phyloP scores from a whole-genome alignment of 2,888 invertebrate species.

The Amphipyra berbera region DNA sequence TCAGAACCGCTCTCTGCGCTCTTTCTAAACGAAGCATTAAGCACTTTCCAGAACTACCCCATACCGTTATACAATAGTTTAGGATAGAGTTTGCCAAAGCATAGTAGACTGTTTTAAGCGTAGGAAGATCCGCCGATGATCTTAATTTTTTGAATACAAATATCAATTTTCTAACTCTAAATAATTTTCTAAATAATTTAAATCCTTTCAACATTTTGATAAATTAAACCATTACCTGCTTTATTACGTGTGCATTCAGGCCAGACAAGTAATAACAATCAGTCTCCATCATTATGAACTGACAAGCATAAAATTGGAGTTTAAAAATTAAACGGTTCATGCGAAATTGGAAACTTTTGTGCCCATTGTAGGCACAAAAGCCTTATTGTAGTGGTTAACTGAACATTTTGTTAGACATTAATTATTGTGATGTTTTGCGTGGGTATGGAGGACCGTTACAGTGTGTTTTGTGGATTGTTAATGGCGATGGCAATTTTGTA shows the following conservation, averaged over 20 bases:
- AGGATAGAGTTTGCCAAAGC: no score
- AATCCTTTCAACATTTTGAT: conserved; percentile 38
- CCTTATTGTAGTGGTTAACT: conserved; percentile 52
- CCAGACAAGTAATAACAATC: conserved; percentile 51
- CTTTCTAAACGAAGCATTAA: no score
- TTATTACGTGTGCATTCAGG: conserved; percentile 50
- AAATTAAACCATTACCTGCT: conserved; percentile 53
- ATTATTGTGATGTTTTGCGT: conserved; percentile 48
- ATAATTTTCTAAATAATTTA: no score
- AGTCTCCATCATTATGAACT: conserved; percentile 54
- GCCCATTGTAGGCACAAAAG: conserved; percentile 48
- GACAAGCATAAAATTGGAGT: conserved; percentile 68
- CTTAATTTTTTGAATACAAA: no score
- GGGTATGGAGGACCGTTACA: conserved; percentile 39
- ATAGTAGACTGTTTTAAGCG: no score
- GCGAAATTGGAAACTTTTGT: conserved; percentile 61
- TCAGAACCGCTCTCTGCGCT: no score
- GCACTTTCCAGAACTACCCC: no score
- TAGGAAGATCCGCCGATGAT: no score
- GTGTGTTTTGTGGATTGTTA: conserved; percentile 42
- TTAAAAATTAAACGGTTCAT: conserved; percentile 58
- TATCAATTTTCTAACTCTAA: no score
- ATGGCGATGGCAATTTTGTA: conserved; percentile 46
- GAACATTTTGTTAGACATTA: conserved; percentile 46
- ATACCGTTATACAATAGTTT: no score